Evolutionary conservation across 2,888 invertebrate genomes (phyloP).

Genomic region (Acanthopleura granulata): DNA sequence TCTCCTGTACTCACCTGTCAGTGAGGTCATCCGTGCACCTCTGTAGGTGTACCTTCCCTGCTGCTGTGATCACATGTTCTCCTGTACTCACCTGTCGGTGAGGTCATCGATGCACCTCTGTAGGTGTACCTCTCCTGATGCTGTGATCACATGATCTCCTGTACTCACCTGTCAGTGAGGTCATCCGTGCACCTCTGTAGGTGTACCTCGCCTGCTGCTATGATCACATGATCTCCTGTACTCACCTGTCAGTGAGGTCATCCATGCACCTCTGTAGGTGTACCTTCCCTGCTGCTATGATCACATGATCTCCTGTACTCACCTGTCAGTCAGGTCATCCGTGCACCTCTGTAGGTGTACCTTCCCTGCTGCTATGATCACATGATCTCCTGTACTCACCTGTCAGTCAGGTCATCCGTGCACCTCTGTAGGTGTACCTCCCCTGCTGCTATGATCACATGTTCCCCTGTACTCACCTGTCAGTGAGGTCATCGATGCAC

Average conservation of each 20-base stretch:
- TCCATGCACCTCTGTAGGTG: conserved; percentile 96
- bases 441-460: conserved; percentile 94
- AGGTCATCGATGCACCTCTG: conserved; percentile 96
- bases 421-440: conserved; percentile 98
- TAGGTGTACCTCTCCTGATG: conserved; percentile 97
- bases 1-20: conserved; percentile 66
- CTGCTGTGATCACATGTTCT: conserved; percentile 94
- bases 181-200: conserved; percentile 95
- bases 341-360: conserved; percentile 96
- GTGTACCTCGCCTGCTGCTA: conserved; percentile 97
- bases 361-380: conserved; percentile 95
- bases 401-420: conserved; percentile 86
- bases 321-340: conserved; percentile 84
- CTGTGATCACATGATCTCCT: conserved; percentile 94
- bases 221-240: conserved; percentile 70
- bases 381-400: conserved; percentile 87
- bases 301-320: conserved; percentile 89
- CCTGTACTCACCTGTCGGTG: conserved; percentile 74
- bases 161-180: conserved; percentile 76
- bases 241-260: conserved; percentile 80
- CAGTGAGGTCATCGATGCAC: no score
- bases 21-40: conserved; percentile 93
- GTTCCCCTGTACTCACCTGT: conserved; percentile 97
- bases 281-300: conserved; percentile 96
- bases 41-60: conserved; percentile 97